phyloP scores from a whole-genome alignment of 2,797 vertebrate genomes.

The Mus minutoides region DNA sequence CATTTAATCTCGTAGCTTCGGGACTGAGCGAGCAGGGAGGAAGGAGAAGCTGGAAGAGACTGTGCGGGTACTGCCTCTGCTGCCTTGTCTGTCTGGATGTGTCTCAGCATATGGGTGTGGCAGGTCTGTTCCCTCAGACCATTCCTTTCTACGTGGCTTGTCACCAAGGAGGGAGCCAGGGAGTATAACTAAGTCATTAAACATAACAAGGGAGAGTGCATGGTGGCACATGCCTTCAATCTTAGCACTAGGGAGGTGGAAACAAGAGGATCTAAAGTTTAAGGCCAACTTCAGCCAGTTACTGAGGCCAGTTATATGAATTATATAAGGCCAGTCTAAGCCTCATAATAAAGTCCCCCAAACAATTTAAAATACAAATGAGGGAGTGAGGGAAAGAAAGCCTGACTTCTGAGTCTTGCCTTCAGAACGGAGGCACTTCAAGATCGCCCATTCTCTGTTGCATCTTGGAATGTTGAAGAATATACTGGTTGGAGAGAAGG shows the following conservation, averaged over 20 bases:
- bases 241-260: neutral
- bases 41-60: neutral
- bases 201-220: neutral
- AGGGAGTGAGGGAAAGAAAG: neutral
- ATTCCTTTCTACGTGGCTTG: neutral
- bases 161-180: neutral
- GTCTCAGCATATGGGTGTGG: neutral
- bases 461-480: neutral
- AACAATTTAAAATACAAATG: neutral
- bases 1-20: conserved; percentile 33
- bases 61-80: neutral
- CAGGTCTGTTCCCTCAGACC: neutral
- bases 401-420: neutral
- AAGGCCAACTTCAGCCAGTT: neutral
- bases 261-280: too few species aligned
- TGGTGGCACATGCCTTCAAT: neutral
- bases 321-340: neutral
- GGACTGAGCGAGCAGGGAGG: conserved; percentile 20
- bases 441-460: neutral
- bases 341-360: neutral
- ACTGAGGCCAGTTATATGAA: neutral
- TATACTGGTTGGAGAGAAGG: neutral
- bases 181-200: neutral
- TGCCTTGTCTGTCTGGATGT: too few species aligned
- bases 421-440: neutral